These are phyloP conservation scores for Drosophila nigricruria DNA, from an alignment of 2,888 invertebrate genomes.

Conservation along the genomic window DNA sequence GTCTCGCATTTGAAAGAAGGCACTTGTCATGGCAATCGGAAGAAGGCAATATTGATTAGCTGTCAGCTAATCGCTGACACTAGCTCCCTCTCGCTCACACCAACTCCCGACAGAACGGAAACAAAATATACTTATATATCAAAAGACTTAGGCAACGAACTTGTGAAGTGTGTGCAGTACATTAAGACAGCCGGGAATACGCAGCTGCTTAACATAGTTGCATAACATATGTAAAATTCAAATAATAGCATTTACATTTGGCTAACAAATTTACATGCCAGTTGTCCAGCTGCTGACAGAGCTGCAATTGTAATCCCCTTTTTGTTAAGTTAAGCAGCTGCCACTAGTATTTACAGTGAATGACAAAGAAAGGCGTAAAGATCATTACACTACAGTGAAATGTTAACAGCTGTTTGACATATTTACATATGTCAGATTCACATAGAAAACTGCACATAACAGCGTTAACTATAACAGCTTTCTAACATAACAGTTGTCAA, in stretches of 20 bases:
- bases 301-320: background rate
- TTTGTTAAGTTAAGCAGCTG: background rate
- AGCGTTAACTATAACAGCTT: background rate
- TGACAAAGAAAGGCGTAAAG: background rate
- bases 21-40: constrained; percentile 68
- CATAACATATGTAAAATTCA: background rate
- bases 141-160: constrained; percentile 75
- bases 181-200: background rate
- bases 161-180: constrained; percentile 29
- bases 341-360: background rate
- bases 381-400: background rate
- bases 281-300: background rate
- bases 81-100: constrained; percentile 17
- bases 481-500: background rate
- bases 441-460: background rate
- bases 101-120: constrained; percentile 13
- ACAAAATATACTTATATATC: constrained; percentile 3
- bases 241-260: background rate
- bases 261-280: background rate
- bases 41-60: constrained; percentile 69
- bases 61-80: constrained; percentile 79
- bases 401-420: background rate
- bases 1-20: constrained; percentile 55
- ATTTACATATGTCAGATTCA: background rate
- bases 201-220: background rate